Conservation (phyloP, 2,797 vertebrate species). For the Chelon labrosus region DNA sequence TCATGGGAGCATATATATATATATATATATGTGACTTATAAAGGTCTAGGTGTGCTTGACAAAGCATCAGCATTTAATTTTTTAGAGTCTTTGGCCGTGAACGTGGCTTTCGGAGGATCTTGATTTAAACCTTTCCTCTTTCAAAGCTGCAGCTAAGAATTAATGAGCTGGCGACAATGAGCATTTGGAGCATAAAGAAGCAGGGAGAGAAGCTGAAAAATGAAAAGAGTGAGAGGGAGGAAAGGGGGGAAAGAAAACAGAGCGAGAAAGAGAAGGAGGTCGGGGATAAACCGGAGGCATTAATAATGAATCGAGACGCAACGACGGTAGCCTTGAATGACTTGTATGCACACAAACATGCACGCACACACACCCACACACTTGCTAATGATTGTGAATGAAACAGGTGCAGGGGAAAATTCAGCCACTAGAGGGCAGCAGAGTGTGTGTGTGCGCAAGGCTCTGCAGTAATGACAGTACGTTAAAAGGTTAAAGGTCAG, state of each 20-base stretch:
- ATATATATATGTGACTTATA: conserved; percentile 21
- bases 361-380: conserved; percentile 8
- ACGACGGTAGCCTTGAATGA: conserved; percentile 38
- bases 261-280: conserved; percentile 13
- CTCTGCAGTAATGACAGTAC: background rate
- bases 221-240: background rate
- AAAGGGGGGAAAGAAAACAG: background rate
- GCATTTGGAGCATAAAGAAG: conserved; percentile 1
- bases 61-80: conserved; percentile 24
- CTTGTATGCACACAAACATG: background rate
- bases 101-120: conserved; percentile 31
- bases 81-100: conserved; percentile 25
- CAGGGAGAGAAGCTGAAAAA: background rate
- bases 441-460: conserved; percentile 32
- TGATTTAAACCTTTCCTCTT: conserved; percentile 33
- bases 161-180: conserved; percentile 39
- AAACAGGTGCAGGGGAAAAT: background rate
- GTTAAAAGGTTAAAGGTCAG: conserved; percentile 38
- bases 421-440: conserved; percentile 74
- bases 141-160: conserved; percentile 29
- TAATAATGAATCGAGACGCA: conserved; percentile 47
- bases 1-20: conserved; percentile 18
- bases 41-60: background rate
- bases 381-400: conserved; percentile 26
- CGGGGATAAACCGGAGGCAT: conserved; percentile 3